Evolutionary conservation across 2,113 vertebrate genomes (phyloP).

Genomic region (Benitochromis conjunctus): DNA sequence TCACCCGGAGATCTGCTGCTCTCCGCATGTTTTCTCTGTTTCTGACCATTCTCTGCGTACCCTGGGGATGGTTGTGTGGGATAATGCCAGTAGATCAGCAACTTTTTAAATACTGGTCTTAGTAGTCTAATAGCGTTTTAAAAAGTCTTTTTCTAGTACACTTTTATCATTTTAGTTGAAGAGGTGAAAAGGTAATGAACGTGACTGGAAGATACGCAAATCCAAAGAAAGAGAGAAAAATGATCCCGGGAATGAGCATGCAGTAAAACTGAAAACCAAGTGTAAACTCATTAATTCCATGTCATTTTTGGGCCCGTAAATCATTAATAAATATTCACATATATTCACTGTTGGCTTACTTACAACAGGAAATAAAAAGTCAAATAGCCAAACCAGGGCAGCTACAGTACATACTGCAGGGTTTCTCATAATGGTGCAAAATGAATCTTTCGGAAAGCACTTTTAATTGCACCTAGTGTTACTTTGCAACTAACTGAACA

Average conservation of each 20-base stretch:
- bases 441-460: constrained; percentile 1
- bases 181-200: background rate
- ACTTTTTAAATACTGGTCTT: background rate
- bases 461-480: constrained; percentile 3
- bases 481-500: constrained; percentile 14
- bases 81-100: background rate
- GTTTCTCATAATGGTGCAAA: background rate
- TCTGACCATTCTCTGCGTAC: background rate
- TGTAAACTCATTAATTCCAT: background rate
- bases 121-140: background rate
- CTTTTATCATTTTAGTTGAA: background rate
- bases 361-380: background rate
- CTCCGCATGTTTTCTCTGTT: background rate
- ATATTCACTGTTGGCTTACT: background rate
- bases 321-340: background rate
- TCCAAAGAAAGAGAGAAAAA: background rate
- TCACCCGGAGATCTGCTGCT: background rate
- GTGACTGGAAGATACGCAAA: background rate
- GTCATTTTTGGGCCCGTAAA: background rate
- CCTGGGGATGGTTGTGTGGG: background rate
- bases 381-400: background rate
- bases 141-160: background rate
- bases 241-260: background rate
- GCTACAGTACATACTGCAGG: background rate
- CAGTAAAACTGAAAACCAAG: background rate